Base-by-base conservation (phyloP, 2,797 vertebrate genomes). In the Carduelis carduelis region DNA sequence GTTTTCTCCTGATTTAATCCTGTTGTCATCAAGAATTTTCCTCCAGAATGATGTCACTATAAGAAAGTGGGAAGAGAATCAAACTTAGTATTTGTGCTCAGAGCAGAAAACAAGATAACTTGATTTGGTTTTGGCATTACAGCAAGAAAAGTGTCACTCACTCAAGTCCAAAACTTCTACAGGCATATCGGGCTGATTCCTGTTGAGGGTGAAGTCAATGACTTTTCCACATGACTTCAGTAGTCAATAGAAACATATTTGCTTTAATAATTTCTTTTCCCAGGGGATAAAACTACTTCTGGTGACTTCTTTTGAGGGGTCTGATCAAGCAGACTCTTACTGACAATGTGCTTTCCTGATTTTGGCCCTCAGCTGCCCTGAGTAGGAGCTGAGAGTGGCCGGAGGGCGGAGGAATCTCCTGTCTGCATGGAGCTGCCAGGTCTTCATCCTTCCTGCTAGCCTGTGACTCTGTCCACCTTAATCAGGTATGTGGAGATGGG, bases 361-460 rank as follows among this genome's bases (percentile, higher is more conserved):
- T 72, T 71, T 61, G 77, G 46, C 20, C 57, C 44, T 56, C 22
- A 41, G 26, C 16, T 68, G 15, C 27, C 8, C 1, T 1, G 26
- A 70, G 32, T 4, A 20, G 47, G 22, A 43, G 11, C 21, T 32
- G 24, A 69, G 32, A 22, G 46, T 14, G 27, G 13, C 8, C 0
- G 0, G 20, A 39, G 11, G 20, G 13, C 20, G 28, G 35, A n/a
- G 14, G 11, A 50, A 6, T 53, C 12, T 70, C 18, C 8, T 0
- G 0, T 24, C n/a, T 21, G 2, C 1, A 0, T 15, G 28, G 16
- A 44, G 7, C 11, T 53, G 14, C 4, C 0, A 0, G 35, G 6
- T 28, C 20, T 21, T 77, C 0, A 0, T 5, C 5, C 9, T 6
- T 50, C 32, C n/a, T 37, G 8, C 21, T 60, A 32, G 3, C 2